Base-by-base conservation (phyloP, 2,113 vertebrate species). In the Rhegmatorhina hoffmannsi region DNA sequence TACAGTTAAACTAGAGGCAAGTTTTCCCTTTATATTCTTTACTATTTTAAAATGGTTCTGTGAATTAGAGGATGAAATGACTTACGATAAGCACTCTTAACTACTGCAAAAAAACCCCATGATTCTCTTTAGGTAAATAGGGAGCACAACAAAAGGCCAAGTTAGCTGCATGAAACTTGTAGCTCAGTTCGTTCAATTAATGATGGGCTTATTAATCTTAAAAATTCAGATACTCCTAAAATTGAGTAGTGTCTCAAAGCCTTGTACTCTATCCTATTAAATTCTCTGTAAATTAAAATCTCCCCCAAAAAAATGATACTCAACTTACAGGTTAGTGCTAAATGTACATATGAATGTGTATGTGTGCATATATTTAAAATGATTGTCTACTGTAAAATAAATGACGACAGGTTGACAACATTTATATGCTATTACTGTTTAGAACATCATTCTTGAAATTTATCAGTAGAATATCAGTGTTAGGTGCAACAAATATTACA, bases 71-170 rank as follows among this genome's bases (percentile, higher is more conserved):
- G 75, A 64, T 46, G 2, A 28, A 49, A 89, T 40, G 14, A 64
- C 13, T 23, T 76, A 63, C 14, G 29, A 55, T 63, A 82, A 94
- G 2, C 6, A 67, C 17, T 49, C 4, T 60, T 73, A 91, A 60
- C 26, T 64, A 40, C 19, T 26, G 7, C n/a, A 67, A 56, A 47
- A 47, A 94, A 64, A 0, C 0, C 0, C 10, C 1, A 10, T 44
- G 4, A 31, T 36, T 67, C 15, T 52, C 18, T 66, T 73, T 31
- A 36, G 19, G 29, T 73, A 34, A 76, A 19, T 16, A 69, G 28
- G 28, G 19, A 77, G 46, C 28, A 74, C 84, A 94, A 73, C 7
- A 81, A 46, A 89, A 81, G 34, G 24, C 38, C 43, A 46, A 7
- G 12, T 47, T 43, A 80, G 19, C 7, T 77, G 43, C 62, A 28